Conservation (phyloP, 35 echinoderm and acorn worm genomes). For the Acanthaster planci region DNA sequence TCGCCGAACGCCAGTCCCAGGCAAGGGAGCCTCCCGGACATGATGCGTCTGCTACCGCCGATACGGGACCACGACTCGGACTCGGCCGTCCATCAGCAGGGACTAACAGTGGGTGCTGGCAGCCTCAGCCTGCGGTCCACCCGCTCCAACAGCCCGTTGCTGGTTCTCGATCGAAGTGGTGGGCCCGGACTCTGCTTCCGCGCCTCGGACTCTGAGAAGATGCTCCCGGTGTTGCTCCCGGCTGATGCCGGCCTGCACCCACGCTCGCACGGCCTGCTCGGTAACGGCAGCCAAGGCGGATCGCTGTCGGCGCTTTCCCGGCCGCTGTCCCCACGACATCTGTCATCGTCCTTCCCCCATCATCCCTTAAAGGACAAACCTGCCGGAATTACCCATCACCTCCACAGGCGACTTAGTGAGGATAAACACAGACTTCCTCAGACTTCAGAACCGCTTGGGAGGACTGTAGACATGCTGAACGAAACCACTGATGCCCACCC, state of each 20-base stretch:
- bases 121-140: neutral
- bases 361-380: neutral
- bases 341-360: neutral
- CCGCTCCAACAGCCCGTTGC: conserved; percentile 19
- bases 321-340: neutral
- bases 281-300: neutral
- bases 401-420: conserved; percentile 2
- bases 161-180: neutral
- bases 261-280: neutral
- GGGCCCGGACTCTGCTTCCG: neutral
- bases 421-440: neutral
- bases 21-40: neutral
- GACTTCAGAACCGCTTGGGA: neutral
- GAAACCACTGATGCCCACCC: neutral
- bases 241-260: neutral
- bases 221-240: neutral
- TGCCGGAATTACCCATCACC: neutral
- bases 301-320: neutral
- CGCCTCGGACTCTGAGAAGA: conserved; percentile 7
- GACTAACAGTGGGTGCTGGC: neutral
- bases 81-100: neutral
- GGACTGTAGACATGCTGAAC: neutral
- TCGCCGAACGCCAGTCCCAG: neutral
- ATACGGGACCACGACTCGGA: conserved; percentile 2
- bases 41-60: conserved; percentile 1